A percentile compares a stretch with the other conserved stretches of the same genome.
phyloP scores from a whole-genome alignment of 2,888 invertebrate genomes.

The Ophraella communa region DNA sequence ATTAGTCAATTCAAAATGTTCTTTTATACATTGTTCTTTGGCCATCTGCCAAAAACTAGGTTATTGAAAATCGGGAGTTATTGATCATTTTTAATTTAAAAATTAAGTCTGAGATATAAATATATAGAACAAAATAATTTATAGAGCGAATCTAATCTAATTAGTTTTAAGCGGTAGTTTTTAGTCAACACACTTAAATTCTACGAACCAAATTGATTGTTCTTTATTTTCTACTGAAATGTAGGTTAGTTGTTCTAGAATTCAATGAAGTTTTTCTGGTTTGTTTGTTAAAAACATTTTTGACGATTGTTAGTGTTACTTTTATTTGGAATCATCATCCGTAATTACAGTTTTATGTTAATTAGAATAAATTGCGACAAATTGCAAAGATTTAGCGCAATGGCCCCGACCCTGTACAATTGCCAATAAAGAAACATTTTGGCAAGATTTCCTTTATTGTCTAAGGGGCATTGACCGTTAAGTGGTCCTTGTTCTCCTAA shows the following conservation, averaged over 20 bases:
- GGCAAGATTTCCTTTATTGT: constrained; percentile 31
- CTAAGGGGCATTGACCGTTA: constrained; percentile 23
- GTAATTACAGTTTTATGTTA: background rate
- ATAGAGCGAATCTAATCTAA: no score
- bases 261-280: background rate
- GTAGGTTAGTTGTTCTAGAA: background rate
- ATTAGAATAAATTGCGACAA: background rate
- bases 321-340: background rate
- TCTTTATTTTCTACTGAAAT: background rate
- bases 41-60: no score
- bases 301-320: background rate
- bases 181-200: background rate
- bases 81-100: no score
- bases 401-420: constrained; percentile 15
- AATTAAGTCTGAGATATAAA: no score
- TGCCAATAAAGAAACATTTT: constrained; percentile 32
- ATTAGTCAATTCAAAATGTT: no score
- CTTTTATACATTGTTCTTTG: no score
- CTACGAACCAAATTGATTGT: background rate
- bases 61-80: no score
- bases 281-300: background rate
- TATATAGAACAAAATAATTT: no score
- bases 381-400: background rate
- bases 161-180: no score
- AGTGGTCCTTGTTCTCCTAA: constrained; percentile 11